Evolutionary conservation across 2,113 vertebrate genomes (phyloP), one percentile per base, ranked within the genome.

Genomic region (Lophochroa leadbeateri): DNA sequence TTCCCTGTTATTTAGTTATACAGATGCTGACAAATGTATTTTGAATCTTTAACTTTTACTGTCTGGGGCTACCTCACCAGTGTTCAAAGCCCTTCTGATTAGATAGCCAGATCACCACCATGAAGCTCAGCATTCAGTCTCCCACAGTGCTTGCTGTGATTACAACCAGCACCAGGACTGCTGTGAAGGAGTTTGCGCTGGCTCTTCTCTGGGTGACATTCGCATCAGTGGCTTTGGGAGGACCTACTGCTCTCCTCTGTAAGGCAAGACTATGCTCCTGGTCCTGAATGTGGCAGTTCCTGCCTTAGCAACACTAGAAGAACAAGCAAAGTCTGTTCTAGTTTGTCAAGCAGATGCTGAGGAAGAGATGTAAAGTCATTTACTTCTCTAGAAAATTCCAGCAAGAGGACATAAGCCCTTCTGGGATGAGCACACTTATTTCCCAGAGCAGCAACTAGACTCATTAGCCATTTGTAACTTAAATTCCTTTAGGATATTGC

Each of bases 301-400:
- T 82, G 24, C 41, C n/a, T 53, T 31, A 55, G 47, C 28, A 49
- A 78, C 23, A 33, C 4, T 1, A 81, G n/a, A 49, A 65, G 25
- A 20, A 81, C 21, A 35, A 68, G 50, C 44, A 65, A 67, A 41
- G 2, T 35, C 55, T 75, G 21, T 50, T 85, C 47, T 71, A 52
- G 63, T 69, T 85, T 88, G 70, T 74, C 82, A 78, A 71, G 70
- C 58, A 95, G 64, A 67, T 70, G 77, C 46, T 18, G 20, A 78
- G 28, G 72, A 86, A 83, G 64, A 88, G 63, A 43, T 64, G 19
- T 82, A 75, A 91, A 88, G 64, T 70, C 64, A 89, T 86, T 89
- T 84, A 64, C 41, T 89, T 76, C 52, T 43, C 52, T 64, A 80
- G 60, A 77, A 74, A 84, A 81, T 7, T 69, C n/a, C 37, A 77